Percentiles rank a stretch among this genome's conserved stretches.
phyloP scores from a whole-genome alignment of 2,888 invertebrate species.

The Eueremaeus valkanovi region DNA sequence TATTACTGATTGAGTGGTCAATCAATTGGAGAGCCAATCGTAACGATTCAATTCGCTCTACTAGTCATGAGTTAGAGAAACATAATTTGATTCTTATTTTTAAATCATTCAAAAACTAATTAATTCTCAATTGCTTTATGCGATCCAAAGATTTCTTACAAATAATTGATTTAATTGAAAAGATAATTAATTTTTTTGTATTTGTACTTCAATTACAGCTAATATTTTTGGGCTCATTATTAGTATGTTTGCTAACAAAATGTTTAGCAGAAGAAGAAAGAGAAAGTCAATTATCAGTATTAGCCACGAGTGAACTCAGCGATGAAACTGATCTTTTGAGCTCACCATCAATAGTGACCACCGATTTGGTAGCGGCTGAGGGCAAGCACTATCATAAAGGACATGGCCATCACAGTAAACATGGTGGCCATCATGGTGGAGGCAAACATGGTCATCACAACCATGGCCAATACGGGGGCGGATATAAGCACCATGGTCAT shows the following conservation, averaged over 20 bases:
- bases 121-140: neutral
- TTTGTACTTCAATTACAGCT: neutral
- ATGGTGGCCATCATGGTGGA: neutral
- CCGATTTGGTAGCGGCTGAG: conserved; percentile 3
- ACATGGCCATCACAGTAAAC: neutral
- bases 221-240: neutral
- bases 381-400: neutral
- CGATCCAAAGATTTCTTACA: no score
- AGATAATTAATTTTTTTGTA: neutral
- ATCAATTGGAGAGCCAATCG: neutral
- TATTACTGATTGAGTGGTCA: neutral
- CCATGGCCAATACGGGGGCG: neutral
- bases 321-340: neutral
- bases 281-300: conserved; percentile 1
- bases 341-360: neutral
- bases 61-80: neutral
- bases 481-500: neutral
- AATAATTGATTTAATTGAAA: no score
- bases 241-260: conserved; percentile 12
- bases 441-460: neutral
- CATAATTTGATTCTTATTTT: neutral
- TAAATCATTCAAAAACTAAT: neutral
- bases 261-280: conserved; percentile 21
- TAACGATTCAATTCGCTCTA: conserved; percentile 6
- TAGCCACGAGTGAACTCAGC: neutral